Conservation (phyloP, 2,888 invertebrate species). For the Julus scanicus region DNA sequence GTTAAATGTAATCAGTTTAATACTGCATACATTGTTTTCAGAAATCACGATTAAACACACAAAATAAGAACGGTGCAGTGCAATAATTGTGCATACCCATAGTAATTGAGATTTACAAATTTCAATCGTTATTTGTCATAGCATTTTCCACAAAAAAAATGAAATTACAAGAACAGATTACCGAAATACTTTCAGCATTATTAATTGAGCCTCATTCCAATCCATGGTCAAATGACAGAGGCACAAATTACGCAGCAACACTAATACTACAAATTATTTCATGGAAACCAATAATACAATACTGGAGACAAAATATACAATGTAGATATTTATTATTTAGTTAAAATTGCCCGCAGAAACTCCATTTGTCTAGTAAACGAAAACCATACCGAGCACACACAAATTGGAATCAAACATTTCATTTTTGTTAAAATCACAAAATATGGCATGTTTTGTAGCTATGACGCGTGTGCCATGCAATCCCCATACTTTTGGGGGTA, state of each 20-base stretch:
- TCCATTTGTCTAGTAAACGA: constrained; percentile 14
- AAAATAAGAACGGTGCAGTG: background rate
- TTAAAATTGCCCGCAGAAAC: constrained; percentile 14
- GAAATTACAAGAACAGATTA: background rate
- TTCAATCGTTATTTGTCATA: background rate
- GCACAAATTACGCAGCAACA: constrained; percentile 7
- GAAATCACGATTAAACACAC: background rate
- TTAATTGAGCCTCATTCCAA: background rate
- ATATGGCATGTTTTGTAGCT: background rate
- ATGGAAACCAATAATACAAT: constrained; percentile 23
- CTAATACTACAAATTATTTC: constrained; percentile 25
- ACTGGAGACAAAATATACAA: constrained; percentile 29
- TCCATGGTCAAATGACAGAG: background rate
- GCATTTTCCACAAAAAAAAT: background rate
- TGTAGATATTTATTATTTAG: constrained; percentile 14
- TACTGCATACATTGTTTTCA: constrained; percentile 20
- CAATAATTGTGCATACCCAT: constrained; percentile 8
- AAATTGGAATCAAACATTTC: constrained; percentile 23
- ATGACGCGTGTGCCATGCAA: background rate
- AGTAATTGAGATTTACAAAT: background rate
- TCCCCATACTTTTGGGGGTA: background rate
- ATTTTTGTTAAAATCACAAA: background rate
- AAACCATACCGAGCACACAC: constrained; percentile 23
- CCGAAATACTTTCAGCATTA: background rate
- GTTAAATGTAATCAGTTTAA: background rate